Evolutionary conservation across 2,888 invertebrate genomes (phyloP).

Genomic region (Aradus depressus): DNA sequence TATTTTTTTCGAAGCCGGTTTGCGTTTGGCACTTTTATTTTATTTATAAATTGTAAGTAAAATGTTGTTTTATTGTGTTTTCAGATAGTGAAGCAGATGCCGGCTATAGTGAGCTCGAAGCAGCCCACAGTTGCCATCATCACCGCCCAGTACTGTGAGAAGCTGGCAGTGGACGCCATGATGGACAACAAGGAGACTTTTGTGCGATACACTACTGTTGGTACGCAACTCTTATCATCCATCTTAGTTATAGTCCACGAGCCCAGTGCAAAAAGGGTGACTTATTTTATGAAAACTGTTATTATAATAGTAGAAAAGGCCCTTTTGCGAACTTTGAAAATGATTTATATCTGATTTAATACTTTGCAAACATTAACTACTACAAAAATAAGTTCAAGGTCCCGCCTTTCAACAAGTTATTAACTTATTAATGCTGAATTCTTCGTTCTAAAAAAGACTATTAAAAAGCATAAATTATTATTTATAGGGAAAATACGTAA

Average conservation of each 20-base stretch:
- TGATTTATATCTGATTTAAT: too few relatives aligned
- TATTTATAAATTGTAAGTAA: too few relatives aligned
- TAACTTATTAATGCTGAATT: too few relatives aligned
- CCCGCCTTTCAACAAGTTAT: too few relatives aligned
- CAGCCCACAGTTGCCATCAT: constrained; percentile 97
- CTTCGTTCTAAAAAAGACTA: too few relatives aligned
- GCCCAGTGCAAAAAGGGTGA: too few relatives aligned
- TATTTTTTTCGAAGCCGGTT: not conserved
- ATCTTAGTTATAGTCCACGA: not conserved
- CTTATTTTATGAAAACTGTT: too few relatives aligned
- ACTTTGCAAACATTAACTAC: too few relatives aligned
- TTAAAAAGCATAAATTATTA: too few relatives aligned
- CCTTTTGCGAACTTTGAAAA: too few relatives aligned
- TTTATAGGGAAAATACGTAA: too few relatives aligned
- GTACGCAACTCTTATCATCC: constrained; percentile 50
- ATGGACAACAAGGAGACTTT: constrained; percentile 94
- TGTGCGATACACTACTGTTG: constrained; percentile 90
- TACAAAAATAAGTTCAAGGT: too few relatives aligned
- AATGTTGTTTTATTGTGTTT: constrained; percentile 14
- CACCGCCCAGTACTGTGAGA: constrained; percentile 94
- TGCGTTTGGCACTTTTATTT: not conserved
- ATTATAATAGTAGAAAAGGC: not conserved
- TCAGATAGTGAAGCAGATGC: constrained; percentile 89
- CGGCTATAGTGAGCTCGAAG: constrained; percentile 72
- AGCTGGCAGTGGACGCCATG: constrained; percentile 95